Percentiles rank a stretch among this genome's conserved stretches.
Conservation (phyloP, 2,888 invertebrate species). For the Scaptodrosophila latifasciaeformis region DNA sequence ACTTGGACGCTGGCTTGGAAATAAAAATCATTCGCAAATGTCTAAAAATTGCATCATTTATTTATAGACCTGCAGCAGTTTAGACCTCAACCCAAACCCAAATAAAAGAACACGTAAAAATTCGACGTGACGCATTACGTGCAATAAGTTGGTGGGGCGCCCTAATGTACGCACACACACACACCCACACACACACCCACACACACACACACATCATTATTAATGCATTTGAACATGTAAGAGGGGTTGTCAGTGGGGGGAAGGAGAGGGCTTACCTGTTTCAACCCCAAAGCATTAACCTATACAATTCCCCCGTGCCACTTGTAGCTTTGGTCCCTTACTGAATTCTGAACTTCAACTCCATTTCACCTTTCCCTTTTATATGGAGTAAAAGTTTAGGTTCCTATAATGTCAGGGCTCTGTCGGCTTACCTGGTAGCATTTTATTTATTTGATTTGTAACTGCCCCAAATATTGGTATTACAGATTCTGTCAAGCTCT, state of each 20-base stretch:
- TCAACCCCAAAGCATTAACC: slow-evolving; percentile 26
- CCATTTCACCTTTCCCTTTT: slow-evolving; percentile 16
- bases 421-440: not conserved
- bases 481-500: slow-evolving; percentile 27
- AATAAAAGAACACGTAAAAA: slow-evolving; percentile 3
- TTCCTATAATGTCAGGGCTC: not conserved
- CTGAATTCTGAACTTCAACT: slow-evolving; percentile 42
- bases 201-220: slow-evolving; percentile 59
- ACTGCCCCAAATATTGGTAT: not conserved
- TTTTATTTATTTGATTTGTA: slow-evolving; percentile 10
- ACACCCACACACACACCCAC: slow-evolving; percentile 50
- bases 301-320: slow-evolving; percentile 42
- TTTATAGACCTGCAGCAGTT: slow-evolving; percentile 27
- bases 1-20: slow-evolving; percentile 10
- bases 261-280: slow-evolving; percentile 10
- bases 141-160: slow-evolving; percentile 42
- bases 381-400: not conserved
- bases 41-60: slow-evolving; percentile 37
- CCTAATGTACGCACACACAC: slow-evolving; percentile 36
- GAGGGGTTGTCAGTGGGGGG: slow-evolving; percentile 3
- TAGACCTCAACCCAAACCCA: not conserved
- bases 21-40: slow-evolving; percentile 33
- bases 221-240: slow-evolving; percentile 59
- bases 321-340: slow-evolving; percentile 44
- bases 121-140: slow-evolving; percentile 58